phyloP scores from a whole-genome alignment of 2,797 vertebrate genomes.

The Sylvilagus floridanus region DNA sequence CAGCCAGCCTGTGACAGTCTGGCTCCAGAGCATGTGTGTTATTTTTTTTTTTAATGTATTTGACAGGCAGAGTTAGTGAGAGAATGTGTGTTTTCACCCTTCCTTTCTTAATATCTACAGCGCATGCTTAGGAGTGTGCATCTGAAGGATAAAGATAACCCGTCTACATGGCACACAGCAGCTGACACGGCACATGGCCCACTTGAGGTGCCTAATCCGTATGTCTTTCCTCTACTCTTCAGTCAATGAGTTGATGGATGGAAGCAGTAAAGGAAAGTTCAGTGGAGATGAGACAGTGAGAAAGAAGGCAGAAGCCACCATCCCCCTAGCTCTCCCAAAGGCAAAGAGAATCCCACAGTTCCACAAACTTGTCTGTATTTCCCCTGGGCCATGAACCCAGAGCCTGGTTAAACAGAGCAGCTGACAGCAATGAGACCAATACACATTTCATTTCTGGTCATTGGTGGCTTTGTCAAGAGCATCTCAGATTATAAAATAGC shows the following conservation, averaged over 20 bases:
- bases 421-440: not conserved
- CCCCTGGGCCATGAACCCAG: not conserved
- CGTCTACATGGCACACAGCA: not conserved
- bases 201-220: not conserved
- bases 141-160: not conserved
- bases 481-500: conserved; percentile 6
- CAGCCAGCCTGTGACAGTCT: not conserved
- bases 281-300: not conserved
- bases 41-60: not conserved
- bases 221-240: not conserved
- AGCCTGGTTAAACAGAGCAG: not conserved
- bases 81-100: no score
- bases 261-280: not conserved
- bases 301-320: not conserved
- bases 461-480: not conserved
- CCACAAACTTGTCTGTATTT: not conserved
- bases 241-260: not conserved
- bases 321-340: not conserved
- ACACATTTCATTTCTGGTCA: not conserved
- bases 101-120: not conserved
- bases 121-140: rapidly evolving
- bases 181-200: not conserved
- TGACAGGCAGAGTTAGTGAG: no score
- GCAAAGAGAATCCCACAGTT: not conserved
- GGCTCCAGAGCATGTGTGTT: not conserved